A percentile compares a stretch with the other conserved stretches of the same genome.
Conservation (phyloP, 2,113 vertebrate species). For the Erythrolamprus reginae region DNA sequence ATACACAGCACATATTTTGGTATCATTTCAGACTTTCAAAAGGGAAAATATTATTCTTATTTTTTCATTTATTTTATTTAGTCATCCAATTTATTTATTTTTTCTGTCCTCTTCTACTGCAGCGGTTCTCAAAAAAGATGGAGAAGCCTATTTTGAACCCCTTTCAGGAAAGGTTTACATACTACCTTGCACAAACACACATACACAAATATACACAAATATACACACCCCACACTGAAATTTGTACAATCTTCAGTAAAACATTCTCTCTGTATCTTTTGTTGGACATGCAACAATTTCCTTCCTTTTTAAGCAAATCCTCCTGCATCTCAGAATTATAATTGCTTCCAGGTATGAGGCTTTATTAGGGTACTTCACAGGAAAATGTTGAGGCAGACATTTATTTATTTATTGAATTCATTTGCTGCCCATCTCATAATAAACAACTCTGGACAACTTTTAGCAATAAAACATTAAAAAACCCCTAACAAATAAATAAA, state of each 20-base stretch:
- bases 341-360: background rate
- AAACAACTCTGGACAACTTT: background rate
- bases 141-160: constrained; percentile 27
- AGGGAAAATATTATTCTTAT: background rate
- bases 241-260: background rate
- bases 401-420: background rate
- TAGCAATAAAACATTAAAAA: background rate
- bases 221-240: background rate
- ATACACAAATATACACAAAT: no score
- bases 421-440: background rate
- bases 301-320: background rate
- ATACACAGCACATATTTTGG: background rate
- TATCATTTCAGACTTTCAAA: background rate
- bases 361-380: background rate
- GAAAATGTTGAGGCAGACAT: background rate
- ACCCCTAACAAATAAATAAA: background rate
- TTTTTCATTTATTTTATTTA: background rate
- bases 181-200: background rate
- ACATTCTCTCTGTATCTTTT: background rate
- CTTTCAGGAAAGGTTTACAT: constrained; percentile 29
- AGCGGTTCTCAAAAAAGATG: constrained; percentile 6
- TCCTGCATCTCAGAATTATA: background rate
- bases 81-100: constrained; percentile 20
- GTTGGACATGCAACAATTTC: background rate
- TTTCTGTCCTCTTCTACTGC: constrained; percentile 24